Conservation (phyloP, 2,888 invertebrate species). For the Ophion costatus region DNA sequence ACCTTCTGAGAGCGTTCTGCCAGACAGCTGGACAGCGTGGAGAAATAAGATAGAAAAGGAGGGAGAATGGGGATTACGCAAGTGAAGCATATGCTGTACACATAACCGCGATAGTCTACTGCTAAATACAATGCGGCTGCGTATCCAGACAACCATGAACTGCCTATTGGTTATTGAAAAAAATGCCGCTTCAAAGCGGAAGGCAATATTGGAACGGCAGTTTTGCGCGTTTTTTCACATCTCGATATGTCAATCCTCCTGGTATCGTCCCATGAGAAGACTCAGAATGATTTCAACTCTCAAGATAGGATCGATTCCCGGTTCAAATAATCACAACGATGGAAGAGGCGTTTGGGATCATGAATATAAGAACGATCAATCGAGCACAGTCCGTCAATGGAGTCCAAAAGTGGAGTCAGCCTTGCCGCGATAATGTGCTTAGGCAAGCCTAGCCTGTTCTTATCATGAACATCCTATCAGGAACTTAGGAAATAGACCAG, state of each 20-base stretch:
- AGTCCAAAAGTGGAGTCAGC: background rate
- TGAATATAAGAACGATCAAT: conserved; percentile 18
- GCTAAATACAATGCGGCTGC: conserved; percentile 19
- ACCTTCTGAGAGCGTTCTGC: conserved; percentile 55
- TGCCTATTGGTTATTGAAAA: conserved; percentile 11
- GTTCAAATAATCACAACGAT: background rate
- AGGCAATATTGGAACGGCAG: conserved; percentile 36
- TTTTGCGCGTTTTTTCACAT: conserved; percentile 54
- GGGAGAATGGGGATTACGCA: conserved; percentile 71
- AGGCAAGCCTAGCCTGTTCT: background rate
- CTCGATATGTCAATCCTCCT: conserved; percentile 61
- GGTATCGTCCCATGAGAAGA: background rate
- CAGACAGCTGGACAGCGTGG: conserved; percentile 78
- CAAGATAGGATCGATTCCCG: background rate
- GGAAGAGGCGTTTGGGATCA: conserved; percentile 4
- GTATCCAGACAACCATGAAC: background rate
- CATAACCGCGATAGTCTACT: conserved; percentile 57
- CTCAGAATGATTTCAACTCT: conserved; percentile 19
- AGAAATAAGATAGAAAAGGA: conserved; percentile 15
- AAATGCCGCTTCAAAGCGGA: conserved; percentile 40
- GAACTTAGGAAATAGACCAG: background rate
- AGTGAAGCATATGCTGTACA: conserved; percentile 68
- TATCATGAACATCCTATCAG: background rate
- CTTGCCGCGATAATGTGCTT: background rate
- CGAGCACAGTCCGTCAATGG: background rate